These are phyloP conservation scores for Ennomos quercinarius DNA, from an alignment of 2,888 invertebrate species.

Conservation along the genomic window DNA sequence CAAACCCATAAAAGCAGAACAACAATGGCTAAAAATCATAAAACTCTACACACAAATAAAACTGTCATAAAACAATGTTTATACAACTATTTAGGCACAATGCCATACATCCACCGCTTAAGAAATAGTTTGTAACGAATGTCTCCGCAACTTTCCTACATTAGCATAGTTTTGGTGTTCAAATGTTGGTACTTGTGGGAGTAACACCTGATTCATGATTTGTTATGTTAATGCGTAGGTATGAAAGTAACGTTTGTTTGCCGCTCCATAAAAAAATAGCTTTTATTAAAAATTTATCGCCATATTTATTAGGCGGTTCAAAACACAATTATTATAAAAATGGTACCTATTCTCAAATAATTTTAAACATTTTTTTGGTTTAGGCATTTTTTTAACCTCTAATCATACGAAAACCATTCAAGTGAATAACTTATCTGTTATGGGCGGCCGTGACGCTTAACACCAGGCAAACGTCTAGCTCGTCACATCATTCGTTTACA, in stretches of 20 bases:
- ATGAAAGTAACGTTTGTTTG: slow-evolving; percentile 7
- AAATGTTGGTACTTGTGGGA: slow-evolving; percentile 22
- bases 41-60: slow-evolving; percentile 21
- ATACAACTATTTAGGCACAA: slow-evolving; percentile 21
- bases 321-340: too few species aligned
- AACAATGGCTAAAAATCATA: neutral
- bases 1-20: too few species aligned
- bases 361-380: too few species aligned
- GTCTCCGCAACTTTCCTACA: slow-evolving; percentile 23
- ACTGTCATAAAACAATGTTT: slow-evolving; percentile 24
- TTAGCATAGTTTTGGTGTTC: slow-evolving; percentile 40
- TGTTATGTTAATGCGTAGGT: slow-evolving; percentile 23
- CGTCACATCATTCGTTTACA: too few species aligned
- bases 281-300: too few species aligned
- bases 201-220: slow-evolving; percentile 30
- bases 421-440: too few species aligned
- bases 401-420: too few species aligned
- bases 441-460: too few species aligned
- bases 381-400: too few species aligned
- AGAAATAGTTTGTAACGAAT: slow-evolving; percentile 31
- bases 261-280: slow-evolving; percentile 10
- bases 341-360: too few species aligned
- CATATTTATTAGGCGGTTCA: too few species aligned
- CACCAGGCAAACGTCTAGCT: too few species aligned
- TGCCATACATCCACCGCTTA: slow-evolving; percentile 18